Evolutionary conservation across 2,888 invertebrate genomes (phyloP).

Genomic region (Resseliella maxima): DNA sequence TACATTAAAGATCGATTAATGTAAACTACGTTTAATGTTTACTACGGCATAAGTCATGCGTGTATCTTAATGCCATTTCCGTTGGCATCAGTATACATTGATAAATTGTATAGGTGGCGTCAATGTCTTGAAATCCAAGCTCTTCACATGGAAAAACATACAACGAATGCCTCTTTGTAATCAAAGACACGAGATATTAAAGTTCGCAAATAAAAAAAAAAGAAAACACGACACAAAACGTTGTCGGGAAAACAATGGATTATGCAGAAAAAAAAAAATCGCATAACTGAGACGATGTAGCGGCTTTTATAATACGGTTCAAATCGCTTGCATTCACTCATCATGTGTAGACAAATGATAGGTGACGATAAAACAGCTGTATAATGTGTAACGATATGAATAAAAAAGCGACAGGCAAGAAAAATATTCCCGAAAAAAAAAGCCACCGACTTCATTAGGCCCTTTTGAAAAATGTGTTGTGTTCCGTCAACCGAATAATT

Average conservation of each 20-base stretch:
- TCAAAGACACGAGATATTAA: background rate
- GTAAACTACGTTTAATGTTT: too few species aligned
- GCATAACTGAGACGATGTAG: background rate
- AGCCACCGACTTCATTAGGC: background rate
- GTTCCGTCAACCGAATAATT: slow-evolving; percentile 42
- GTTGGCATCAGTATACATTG: too few species aligned
- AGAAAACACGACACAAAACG: background rate
- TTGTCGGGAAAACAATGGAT: background rate
- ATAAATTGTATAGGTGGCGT: too few species aligned
- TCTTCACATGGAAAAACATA: too few species aligned
- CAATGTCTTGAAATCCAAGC: too few species aligned
- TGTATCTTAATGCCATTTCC: too few species aligned
- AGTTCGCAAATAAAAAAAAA: background rate
- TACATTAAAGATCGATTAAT: too few species aligned
- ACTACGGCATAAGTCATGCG: too few species aligned
- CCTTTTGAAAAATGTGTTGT: background rate
- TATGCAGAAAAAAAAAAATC: background rate
- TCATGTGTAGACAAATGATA: background rate
- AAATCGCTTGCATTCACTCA: background rate
- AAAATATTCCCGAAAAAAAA: too few species aligned
- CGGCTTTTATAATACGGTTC: background rate
- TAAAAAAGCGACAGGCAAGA: too few species aligned
- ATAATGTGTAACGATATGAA: background rate
- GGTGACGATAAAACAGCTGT: background rate
- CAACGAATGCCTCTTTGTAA: too few species aligned